Conservation (phyloP, 2,113 vertebrate genomes). For the Epinephelus cyanopodus region DNA sequence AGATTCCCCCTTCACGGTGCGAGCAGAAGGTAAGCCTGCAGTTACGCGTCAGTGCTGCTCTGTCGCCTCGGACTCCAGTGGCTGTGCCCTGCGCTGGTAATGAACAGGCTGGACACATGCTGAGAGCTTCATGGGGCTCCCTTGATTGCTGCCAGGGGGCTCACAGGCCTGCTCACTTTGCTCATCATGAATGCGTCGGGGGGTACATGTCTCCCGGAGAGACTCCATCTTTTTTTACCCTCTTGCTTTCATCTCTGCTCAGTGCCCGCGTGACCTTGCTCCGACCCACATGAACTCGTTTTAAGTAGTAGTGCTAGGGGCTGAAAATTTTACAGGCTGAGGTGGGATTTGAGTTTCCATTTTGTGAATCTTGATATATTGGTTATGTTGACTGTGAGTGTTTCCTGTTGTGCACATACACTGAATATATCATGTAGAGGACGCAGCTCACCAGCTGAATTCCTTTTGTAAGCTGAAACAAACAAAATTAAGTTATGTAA, state of each 20-base stretch:
- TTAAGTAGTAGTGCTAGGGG: not conserved
- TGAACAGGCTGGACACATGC: slow-evolving; percentile 65
- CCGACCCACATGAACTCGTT: slow-evolving; percentile 8
- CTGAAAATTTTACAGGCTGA: not conserved
- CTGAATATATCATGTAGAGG: not conserved
- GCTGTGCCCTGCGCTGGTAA: slow-evolving; percentile 47
- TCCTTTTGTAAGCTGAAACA: not conserved
- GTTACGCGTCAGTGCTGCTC: slow-evolving; percentile 17
- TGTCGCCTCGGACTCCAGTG: slow-evolving; percentile 22
- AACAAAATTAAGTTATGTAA: not conserved
- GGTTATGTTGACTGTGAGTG: not conserved
- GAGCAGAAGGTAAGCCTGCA: slow-evolving; percentile 90
- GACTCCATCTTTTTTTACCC: slow-evolving; percentile 18
- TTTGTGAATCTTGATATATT: not conserved
- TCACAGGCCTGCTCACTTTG: slow-evolving; percentile 64
- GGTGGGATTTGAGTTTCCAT: not conserved
- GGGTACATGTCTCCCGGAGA: not conserved
- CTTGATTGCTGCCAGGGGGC: slow-evolving; percentile 68
- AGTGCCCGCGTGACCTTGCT: not conserved
- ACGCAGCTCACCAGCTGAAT: not conserved
- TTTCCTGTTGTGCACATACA: not conserved
- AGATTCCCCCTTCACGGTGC: slow-evolving; percentile 94
- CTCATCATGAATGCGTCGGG: slow-evolving; percentile 49
- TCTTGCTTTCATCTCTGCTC: slow-evolving; percentile 24
- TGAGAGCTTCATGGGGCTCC: slow-evolving; percentile 50